These are phyloP conservation scores for Limnothrissa miodon DNA, from an alignment of 2,113 vertebrate species.

Conservation along the genomic window DNA sequence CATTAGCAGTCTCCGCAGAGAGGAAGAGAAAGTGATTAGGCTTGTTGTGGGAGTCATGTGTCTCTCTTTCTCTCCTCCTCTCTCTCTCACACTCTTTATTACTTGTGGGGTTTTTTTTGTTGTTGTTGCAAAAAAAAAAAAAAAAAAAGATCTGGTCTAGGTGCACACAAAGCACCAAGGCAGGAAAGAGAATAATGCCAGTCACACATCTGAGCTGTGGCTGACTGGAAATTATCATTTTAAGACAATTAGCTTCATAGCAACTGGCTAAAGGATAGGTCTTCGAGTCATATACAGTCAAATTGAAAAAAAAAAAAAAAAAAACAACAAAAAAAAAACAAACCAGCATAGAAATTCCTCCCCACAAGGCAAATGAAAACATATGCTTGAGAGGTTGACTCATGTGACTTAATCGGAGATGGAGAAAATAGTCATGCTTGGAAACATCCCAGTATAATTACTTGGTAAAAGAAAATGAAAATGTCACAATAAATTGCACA, in stretches of 20 bases:
- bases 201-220: background rate
- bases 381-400: background rate
- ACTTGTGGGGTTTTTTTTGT: too few relatives aligned
- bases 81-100: background rate
- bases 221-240: background rate
- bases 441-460: background rate
- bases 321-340: too few relatives aligned
- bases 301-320: background rate
- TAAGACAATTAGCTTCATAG: background rate
- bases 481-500: background rate
- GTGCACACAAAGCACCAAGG: background rate
- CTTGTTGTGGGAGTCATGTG: slow-evolving; percentile 21
- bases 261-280: background rate
- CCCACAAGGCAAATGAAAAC: background rate
- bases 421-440: background rate
- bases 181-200: background rate
- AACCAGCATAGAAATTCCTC: background rate
- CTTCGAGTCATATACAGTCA: background rate
- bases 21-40: slow-evolving; percentile 30
- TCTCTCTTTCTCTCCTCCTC: background rate
- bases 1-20: slow-evolving; percentile 21
- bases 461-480: background rate
- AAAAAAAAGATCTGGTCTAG: background rate
- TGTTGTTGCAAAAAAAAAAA: background rate
- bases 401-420: background rate